Evolutionary conservation across 1,140 invertebrate species (phyloP).

Genomic region (Chionoecetes opilio): DNA sequence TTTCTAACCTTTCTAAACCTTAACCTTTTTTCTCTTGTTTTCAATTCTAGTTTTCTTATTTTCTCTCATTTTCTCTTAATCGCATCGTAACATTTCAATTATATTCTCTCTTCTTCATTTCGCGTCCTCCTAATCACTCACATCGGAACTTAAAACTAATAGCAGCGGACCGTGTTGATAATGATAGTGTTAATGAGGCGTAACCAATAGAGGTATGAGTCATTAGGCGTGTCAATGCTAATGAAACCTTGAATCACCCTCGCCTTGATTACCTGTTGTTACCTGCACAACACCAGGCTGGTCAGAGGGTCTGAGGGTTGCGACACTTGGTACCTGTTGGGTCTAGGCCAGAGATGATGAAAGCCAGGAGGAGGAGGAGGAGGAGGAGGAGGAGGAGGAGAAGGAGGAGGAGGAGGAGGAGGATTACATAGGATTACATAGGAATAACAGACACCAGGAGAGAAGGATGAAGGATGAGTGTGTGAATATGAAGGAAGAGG

Average conservation of each 20-base stretch:
- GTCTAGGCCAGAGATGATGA: neutral
- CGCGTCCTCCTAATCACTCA: no score
- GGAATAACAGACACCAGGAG: neutral
- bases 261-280: neutral
- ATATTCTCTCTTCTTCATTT: no score
- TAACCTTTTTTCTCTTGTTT: no score
- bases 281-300: neutral
- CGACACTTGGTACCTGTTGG: neutral
- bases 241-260: neutral
- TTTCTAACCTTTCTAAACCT: no score
- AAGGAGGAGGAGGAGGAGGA: neutral
- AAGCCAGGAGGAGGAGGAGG: neutral
- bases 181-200: neutral
- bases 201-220: neutral
- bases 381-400: neutral
- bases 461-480: neutral
- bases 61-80: no score
- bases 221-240: neutral
- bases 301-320: neutral
- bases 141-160: no score
- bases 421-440: no score
- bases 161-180: neutral
- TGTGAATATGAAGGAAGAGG: no score
- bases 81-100: no score
- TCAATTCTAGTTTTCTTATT: no score